Conservation (phyloP, 30 jellyfish, hydroid and myxozoan genomes). For the Sanderia malayensis region DNA sequence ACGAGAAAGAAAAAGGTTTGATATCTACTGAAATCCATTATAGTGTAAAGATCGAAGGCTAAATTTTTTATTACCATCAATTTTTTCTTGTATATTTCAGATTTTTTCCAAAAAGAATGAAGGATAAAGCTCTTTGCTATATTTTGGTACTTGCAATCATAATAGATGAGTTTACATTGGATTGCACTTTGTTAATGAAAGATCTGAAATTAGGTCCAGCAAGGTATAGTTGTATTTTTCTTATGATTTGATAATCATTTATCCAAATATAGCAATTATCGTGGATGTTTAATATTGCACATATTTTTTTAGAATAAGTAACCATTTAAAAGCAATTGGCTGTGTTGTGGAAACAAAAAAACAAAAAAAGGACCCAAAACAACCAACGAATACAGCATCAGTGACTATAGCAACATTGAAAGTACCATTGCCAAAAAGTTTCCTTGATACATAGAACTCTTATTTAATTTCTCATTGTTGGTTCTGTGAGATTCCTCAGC, state of each 20-base stretch:
- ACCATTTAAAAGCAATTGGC: constrained; percentile 49
- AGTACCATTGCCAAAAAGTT: constrained; percentile 57
- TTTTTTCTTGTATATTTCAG: constrained; percentile 13
- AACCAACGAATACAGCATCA: constrained; percentile 20
- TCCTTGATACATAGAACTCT: no score
- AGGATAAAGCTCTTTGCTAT: constrained; percentile 76
- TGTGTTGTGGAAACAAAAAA: constrained; percentile 50
- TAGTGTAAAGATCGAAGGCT: no score
- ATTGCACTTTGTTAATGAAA: constrained; percentile 67
- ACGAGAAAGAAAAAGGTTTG: constrained; percentile 55
- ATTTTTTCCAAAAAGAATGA: constrained; percentile 63
- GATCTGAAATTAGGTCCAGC: constrained; percentile 80
- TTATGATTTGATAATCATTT: no score
- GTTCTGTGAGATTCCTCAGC: no score
- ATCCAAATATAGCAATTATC: no score
- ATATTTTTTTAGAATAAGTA: constrained; percentile 24
- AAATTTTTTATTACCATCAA: no score
- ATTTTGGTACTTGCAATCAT: constrained; percentile 70
- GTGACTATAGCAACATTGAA: constrained; percentile 34
- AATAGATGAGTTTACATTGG: constrained; percentile 68
- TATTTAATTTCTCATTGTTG: no score
- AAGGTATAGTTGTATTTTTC: no score
- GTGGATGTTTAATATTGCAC: no score
- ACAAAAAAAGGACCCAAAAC: constrained; percentile 12
- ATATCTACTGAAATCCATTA: no score